A percentile compares a stretch with the other conserved stretches of the same genome.
These are phyloP conservation scores for Chymomyza amoena DNA, from an alignment of 2,888 invertebrate genomes.

Conservation along the genomic window DNA sequence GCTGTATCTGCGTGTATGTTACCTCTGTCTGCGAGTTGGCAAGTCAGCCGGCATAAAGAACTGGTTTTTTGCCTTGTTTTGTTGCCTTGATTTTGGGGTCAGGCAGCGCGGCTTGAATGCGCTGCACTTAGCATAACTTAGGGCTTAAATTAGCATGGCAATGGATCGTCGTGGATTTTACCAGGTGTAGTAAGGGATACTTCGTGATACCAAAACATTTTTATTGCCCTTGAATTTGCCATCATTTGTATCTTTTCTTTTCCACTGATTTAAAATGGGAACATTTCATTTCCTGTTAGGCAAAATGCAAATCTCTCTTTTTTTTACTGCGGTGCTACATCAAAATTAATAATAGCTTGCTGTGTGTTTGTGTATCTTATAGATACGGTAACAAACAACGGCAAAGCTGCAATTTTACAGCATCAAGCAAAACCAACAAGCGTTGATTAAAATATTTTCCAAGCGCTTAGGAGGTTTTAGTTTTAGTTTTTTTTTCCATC, in stretches of 20 bases:
- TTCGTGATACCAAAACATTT: not conserved
- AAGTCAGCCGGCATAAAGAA: not conserved
- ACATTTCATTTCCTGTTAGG: not conserved
- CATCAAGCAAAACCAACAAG: slow-evolving; percentile 10
- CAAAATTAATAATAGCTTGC: not conserved
- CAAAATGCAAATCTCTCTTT: slow-evolving; percentile 3
- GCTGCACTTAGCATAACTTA: not conserved
- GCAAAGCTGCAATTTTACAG: slow-evolving; percentile 36
- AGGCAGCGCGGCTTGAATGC: not conserved
- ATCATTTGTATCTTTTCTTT: not conserved
- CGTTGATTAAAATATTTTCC: not conserved
- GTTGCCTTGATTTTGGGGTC: not conserved
- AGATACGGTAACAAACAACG: slow-evolving; percentile 26
- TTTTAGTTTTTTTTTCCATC: not conserved
- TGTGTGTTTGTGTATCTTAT: not conserved
- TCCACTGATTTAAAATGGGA: not conserved
- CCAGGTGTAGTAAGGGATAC: not conserved
- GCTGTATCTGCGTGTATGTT: not conserved
- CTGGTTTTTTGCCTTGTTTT: not conserved
- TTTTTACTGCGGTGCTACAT: not conserved
- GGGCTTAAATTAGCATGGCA: not conserved
- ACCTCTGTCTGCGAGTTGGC: not conserved
- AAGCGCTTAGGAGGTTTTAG: not conserved
- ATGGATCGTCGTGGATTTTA: not conserved
- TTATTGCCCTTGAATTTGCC: not conserved